Percentiles rank a stretch among this genome's conserved stretches.
Evolutionary conservation across 2,888 invertebrate species (phyloP).

Genomic region (Himalopsyche anomala): DNA sequence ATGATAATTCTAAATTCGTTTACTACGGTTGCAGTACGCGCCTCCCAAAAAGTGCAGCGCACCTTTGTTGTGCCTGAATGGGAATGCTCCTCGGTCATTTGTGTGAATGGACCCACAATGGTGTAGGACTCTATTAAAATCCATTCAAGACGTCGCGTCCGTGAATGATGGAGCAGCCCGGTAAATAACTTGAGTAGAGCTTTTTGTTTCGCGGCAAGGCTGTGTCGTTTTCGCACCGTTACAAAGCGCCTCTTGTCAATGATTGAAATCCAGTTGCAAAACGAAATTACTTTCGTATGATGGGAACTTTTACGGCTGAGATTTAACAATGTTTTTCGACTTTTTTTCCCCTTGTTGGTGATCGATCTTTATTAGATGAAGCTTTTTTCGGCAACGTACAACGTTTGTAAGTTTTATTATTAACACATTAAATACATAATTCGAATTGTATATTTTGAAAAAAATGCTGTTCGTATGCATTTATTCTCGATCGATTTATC

Average conservation of each 20-base stretch:
- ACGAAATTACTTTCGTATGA: background rate
- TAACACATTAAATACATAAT: too few relatives aligned
- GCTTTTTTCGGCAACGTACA: too few relatives aligned
- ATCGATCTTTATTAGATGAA: background rate
- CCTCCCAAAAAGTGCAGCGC: slow-evolving; percentile 52
- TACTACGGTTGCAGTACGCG: slow-evolving; percentile 10
- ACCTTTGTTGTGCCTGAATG: slow-evolving; percentile 58
- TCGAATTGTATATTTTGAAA: too few relatives aligned
- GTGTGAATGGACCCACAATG: slow-evolving; percentile 58
- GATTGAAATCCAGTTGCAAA: slow-evolving; percentile 14
- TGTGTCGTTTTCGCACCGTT: background rate
- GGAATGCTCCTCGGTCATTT: slow-evolving; percentile 46
- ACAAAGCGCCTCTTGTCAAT: slow-evolving; percentile 17
- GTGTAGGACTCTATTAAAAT: slow-evolving; percentile 64
- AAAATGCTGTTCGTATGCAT: too few relatives aligned
- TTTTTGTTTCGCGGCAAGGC: slow-evolving; percentile 50
- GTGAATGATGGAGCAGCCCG: slow-evolving; percentile 64
- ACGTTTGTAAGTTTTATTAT: too few relatives aligned
- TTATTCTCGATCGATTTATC: too few relatives aligned
- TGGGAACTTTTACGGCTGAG: background rate
- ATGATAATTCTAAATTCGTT: slow-evolving; percentile 20
- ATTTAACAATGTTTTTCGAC: background rate
- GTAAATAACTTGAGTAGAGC: slow-evolving; percentile 54
- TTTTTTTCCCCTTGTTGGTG: background rate
- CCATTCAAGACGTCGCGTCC: slow-evolving; percentile 58